Percentiles rank a stretch among this genome's conserved stretches.
Evolutionary conservation across 1,140 invertebrate genomes (phyloP).

Genomic region (Pollicipes pollicipes): DNA sequence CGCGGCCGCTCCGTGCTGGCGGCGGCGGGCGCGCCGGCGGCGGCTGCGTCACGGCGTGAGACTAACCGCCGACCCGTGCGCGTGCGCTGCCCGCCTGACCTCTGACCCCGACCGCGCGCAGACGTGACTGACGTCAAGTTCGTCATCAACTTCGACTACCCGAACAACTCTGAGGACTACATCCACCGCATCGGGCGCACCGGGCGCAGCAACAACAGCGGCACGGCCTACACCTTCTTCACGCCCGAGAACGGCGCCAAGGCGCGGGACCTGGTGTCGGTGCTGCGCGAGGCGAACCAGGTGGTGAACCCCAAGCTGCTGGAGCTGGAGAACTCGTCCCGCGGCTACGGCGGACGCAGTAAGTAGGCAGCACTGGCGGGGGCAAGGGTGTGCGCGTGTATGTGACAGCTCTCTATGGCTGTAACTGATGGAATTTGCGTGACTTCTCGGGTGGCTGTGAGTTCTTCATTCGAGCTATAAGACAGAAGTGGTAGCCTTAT

Average conservation of each 20-base stretch:
- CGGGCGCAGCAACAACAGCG: slow-evolving; percentile 72
- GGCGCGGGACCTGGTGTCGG: slow-evolving; percentile 75
- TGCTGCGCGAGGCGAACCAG: slow-evolving; percentile 86
- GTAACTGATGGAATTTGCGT: no score
- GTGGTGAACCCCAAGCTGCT: slow-evolving; percentile 53
- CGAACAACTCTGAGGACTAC: slow-evolving; percentile 95
- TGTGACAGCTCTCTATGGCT: no score
- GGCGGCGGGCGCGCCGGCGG: no score
- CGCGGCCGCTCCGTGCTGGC: no score
- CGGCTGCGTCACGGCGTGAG: no score
- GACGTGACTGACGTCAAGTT: slow-evolving; percentile 99
- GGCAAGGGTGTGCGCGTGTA: no score
- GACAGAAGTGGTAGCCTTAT: no score
- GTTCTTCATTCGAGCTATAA: no score
- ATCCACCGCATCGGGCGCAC: slow-evolving; percentile 97
- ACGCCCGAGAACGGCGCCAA: slow-evolving; percentile 77
- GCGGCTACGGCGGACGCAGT: slow-evolving; percentile 22
- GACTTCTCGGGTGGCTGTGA: no score
- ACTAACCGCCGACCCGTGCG: no score
- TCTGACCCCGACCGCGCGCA: slow-evolving; percentile 25
- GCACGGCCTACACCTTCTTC: slow-evolving; percentile 97
- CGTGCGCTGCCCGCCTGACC: no score
- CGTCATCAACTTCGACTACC: slow-evolving; percentile 99
- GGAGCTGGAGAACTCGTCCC: slow-evolving; percentile 33
- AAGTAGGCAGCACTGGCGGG: no score